Evolutionary conservation across 2,113 vertebrate genomes (phyloP), one percentile per base, ranked within the genome.

Genomic region (Proteles cristata): DNA sequence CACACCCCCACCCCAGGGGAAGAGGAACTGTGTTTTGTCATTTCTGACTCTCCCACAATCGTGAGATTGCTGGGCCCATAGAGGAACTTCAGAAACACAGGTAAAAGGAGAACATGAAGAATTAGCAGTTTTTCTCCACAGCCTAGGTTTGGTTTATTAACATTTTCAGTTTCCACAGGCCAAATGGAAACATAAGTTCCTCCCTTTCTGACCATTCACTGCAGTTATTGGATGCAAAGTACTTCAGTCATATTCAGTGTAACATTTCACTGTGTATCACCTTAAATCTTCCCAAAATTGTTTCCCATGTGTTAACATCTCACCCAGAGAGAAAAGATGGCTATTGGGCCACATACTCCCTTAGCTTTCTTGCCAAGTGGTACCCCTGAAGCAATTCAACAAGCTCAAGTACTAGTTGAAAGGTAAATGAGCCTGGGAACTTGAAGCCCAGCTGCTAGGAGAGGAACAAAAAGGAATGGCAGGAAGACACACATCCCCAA

Each of bases 41-140:
- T 92, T 55, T 93, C 55, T 92, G 61, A 35, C 68, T 71, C 45
- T 66, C n/a, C 77, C 69, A 1, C 43, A 91, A 33, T 48, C 95
- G 17, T 55, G 19, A 88, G 93, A 53, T 68, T 53, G 58, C 16
- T 90, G 31, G 3, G 43, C 48, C 43, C 77, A 23, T 12, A n/a
- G 55, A 83, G 80, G 48, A 94, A 96, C 79, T 92, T 96, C 33
- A 93, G 63, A 94, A 88, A 79, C n/a, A 81, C 48, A 80, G 39
- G 19, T 88, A 83, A 91, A 94, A 92, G 55, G 26, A 87, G 48
- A 16, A 53, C 9, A 43, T 28, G 28, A 77, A 96, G 79, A 71
- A 31, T 39, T 15, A 1, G 74, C 21, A 39, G 16, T 82, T 77
- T 81, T 94, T 55, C 28, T 90, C 50, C 17, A 21, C 63, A 4